These are phyloP conservation scores for Drosophila equinoxialis DNA, from an alignment of 1,140 invertebrate genomes.

Conservation along the genomic window DNA sequence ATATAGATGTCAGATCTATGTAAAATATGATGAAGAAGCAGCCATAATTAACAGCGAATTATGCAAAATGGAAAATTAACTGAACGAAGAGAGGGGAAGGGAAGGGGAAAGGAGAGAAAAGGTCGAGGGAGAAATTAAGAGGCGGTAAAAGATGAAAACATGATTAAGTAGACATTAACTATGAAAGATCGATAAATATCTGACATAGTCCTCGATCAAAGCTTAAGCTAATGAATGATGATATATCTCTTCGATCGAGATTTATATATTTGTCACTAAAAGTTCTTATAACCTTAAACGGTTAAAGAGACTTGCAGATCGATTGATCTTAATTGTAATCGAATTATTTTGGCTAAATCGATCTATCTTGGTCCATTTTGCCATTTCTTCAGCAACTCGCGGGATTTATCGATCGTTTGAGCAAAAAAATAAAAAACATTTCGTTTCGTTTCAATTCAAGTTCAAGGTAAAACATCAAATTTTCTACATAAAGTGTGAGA, in stretches of 20 bases:
- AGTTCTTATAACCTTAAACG: not conserved
- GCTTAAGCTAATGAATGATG: not conserved
- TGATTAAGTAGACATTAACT: not conserved
- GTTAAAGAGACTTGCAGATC: no score
- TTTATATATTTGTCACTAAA: not conserved
- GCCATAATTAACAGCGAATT: not conserved
- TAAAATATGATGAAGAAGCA: not conserved
- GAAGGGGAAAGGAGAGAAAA: not conserved
- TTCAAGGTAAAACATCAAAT: slow-evolving; percentile 54
- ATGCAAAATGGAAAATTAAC: slow-evolving; percentile 1
- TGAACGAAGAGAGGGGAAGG: not conserved
- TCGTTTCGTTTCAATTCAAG: slow-evolving; percentile 48
- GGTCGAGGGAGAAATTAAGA: not conserved
- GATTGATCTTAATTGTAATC: no score
- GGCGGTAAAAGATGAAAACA: slow-evolving; percentile 1
- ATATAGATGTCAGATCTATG: slow-evolving; percentile 4
- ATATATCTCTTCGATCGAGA: not conserved
- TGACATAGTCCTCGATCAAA: not conserved
- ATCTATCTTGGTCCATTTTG: no score
- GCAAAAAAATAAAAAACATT: no score
- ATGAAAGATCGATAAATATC: not conserved
- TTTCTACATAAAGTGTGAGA: slow-evolving; percentile 58
- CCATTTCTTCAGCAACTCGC: no score
- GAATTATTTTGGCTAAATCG: no score
- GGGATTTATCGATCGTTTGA: not conserved